Evolutionary conservation across 2,888 invertebrate genomes (phyloP).

Genomic region (Protophormia terraenovae): DNA sequence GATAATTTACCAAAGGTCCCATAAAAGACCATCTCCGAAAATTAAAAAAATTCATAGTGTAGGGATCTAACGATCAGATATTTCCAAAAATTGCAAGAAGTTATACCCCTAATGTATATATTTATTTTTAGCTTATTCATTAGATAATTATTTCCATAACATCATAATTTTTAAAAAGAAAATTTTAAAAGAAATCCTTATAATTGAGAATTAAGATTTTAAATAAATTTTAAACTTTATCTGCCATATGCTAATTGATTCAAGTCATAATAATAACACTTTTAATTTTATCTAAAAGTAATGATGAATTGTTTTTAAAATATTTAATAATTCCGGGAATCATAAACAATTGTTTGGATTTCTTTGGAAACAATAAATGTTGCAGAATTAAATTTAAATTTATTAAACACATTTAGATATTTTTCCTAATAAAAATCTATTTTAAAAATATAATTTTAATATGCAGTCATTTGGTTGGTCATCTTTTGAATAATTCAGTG

Average conservation of each 20-base stretch:
- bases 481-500: constrained; percentile 29
- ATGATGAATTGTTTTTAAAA: background rate
- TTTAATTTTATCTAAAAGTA: background rate
- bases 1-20: too few species aligned
- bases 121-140: too few species aligned
- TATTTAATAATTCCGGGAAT: background rate
- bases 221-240: background rate
- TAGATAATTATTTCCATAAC: too few species aligned
- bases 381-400: background rate
- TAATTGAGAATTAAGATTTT: background rate
- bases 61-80: too few species aligned
- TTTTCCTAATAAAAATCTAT: background rate
- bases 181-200: background rate
- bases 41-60: too few species aligned
- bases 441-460: background rate
- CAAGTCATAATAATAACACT: background rate
- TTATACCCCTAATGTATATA: too few species aligned
- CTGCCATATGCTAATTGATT: background rate
- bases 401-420: background rate
- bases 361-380: background rate
- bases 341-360: background rate
- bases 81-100: too few species aligned
- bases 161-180: background rate
- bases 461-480: background rate
- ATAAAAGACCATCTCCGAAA: too few species aligned